Evolutionary conservation across 2,113 vertebrate species (phyloP).

Genomic region (Istiophorus platypterus): DNA sequence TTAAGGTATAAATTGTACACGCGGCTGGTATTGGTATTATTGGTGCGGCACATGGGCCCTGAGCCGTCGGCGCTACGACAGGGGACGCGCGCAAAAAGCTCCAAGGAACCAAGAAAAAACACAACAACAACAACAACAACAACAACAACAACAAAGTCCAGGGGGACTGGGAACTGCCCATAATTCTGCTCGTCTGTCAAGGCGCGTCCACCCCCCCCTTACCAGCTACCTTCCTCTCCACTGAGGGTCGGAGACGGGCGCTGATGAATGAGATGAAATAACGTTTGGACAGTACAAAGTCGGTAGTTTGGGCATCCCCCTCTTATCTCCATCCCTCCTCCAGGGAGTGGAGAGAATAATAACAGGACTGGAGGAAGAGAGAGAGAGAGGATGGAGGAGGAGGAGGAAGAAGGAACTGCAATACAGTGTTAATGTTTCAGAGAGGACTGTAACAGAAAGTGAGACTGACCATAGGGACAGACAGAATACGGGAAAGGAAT

Average conservation of each 20-base stretch:
- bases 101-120: slow-evolving; percentile 5
- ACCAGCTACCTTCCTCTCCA: slow-evolving; percentile 35
- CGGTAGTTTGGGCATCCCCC: slow-evolving; percentile 10
- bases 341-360: slow-evolving; percentile 29
- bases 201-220: slow-evolving; percentile 38
- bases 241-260: slow-evolving; percentile 29
- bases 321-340: background rate
- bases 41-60: background rate
- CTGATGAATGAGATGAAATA: slow-evolving; percentile 72
- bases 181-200: slow-evolving; percentile 63
- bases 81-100: too few species aligned
- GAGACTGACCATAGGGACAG: background rate
- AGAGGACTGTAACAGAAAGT: background rate
- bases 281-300: slow-evolving; percentile 58
- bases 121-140: too few species aligned
- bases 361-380: background rate
- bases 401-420: background rate
- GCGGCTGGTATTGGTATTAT: background rate
- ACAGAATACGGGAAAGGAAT: background rate
- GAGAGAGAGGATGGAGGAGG: background rate
- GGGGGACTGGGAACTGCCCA: background rate
- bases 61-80: too few species aligned
- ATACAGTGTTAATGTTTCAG: slow-evolving; percentile 8
- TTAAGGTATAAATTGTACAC: background rate
- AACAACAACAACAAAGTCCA: too few species aligned